phyloP scores from a whole-genome alignment of 2,113 vertebrate genomes.

The Aleadryas rufinucha region DNA sequence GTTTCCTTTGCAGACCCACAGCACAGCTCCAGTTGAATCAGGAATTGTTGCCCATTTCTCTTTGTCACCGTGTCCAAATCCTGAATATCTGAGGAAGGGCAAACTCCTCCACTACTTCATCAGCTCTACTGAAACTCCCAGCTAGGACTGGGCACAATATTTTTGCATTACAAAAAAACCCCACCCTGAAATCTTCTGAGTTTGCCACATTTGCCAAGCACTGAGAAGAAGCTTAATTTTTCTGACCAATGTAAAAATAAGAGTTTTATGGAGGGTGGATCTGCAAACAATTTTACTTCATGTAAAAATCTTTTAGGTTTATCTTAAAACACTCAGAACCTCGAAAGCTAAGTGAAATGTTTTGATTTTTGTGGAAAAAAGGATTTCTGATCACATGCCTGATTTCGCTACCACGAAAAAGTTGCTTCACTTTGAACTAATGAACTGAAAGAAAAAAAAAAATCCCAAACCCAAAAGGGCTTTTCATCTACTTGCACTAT shows the following conservation, averaged over 20 bases:
- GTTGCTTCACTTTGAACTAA: neutral
- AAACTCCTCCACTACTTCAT: neutral
- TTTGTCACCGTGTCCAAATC: neutral
- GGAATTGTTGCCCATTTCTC: neutral
- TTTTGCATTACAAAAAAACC: neutral
- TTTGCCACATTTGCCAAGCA: neutral
- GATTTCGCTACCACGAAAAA: neutral
- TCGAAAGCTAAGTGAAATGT: neutral
- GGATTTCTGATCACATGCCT: neutral
- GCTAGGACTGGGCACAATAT: neutral
- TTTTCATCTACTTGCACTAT: slow-evolving; percentile 20
- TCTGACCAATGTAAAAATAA: neutral
- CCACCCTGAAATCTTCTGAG: neutral
- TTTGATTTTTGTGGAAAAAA: neutral
- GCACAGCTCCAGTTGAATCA: neutral
- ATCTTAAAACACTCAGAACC: neutral
- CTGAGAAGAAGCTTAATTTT: neutral
- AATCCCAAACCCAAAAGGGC: neutral
- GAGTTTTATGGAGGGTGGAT: neutral
- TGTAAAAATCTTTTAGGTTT: neutral
- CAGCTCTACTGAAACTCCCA: neutral
- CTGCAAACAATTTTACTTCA: neutral
- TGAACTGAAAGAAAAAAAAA: neutral
- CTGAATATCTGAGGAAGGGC: neutral
- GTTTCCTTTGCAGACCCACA: neutral